Percentiles rank a stretch among this genome's conserved stretches.
These are phyloP conservation scores for Drosophila multiciliata DNA, from an alignment of 2,888 invertebrate genomes.

Conservation along the genomic window DNA sequence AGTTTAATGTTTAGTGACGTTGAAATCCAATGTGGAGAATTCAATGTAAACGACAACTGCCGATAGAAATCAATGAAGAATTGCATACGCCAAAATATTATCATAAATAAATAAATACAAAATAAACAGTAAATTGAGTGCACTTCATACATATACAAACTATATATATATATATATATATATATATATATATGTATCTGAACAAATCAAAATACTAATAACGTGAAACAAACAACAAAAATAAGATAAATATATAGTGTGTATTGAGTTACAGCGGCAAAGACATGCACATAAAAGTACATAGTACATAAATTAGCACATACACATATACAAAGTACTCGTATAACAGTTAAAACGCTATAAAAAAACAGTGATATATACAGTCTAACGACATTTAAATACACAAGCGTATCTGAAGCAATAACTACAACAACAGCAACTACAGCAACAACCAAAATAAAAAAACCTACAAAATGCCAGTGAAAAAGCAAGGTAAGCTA, in stretches of 20 bases:
- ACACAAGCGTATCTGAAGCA: conserved; percentile 36
- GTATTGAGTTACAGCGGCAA: neutral
- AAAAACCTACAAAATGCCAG: conserved; percentile 66
- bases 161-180: neutral
- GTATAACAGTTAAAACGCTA: conserved; percentile 5
- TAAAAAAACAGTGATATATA: conserved; percentile 26
- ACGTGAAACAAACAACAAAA: neutral
- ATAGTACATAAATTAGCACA: neutral
- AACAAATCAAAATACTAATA: conserved; percentile 21
- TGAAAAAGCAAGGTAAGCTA: conserved; percentile 74
- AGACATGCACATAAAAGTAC: conserved; percentile 2
- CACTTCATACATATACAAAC: neutral
- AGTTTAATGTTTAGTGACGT: conserved; percentile 31
- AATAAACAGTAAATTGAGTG: conserved; percentile 3
- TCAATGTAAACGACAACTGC: conserved; percentile 26
- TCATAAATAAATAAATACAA: neutral
- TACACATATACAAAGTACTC: neutral
- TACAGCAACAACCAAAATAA: neutral
- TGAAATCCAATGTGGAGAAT: conserved; percentile 4
- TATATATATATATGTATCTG: neutral
- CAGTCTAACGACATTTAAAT: conserved; percentile 57
- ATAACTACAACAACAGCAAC: conserved; percentile 14
- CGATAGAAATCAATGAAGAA: conserved; percentile 2
- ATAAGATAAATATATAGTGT: neutral
- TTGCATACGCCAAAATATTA: conserved; percentile 13